Evolutionary conservation across 2,888 invertebrate species (phyloP), one percentile per base, ranked within the genome.

Genomic region (Hyppa rectilinea): DNA sequence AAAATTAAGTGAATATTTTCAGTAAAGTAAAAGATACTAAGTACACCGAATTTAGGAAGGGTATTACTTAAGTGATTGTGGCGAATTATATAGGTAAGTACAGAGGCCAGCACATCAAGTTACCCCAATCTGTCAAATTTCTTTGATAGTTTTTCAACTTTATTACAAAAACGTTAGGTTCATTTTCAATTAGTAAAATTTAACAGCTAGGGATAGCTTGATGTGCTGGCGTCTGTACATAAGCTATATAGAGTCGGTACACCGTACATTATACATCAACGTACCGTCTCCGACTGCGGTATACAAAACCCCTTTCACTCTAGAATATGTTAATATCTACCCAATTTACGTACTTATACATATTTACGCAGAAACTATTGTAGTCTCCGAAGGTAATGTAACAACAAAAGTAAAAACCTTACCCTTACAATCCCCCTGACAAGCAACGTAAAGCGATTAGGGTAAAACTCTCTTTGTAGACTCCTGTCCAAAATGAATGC

Each of bases 361-460:
- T 36, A 2, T 59, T 36, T 23, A 50, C 14, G 20, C 14, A 31
- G 50, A 64, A 52, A 71, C 43, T 65, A 31, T 52, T 43, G 17
- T 62, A 9, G 12, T 38, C 31, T 14, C 4, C 20, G 23, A 49
- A 29, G 23, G 47, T 23, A 52, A 12, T 49, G 43, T 55, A 40
- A 75, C 38, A 26, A 65, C 31, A 53, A 29, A 47, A 77, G 72
- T 70, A 45, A 50, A 71, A 72, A 55, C 34, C n/a, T 38, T 50
- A 71, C 49, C 50, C 43, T 31, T 58, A 40, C 45, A 26, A 31
- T 45, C 52, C 38, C 29, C 31, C 23, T 68, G 49, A 60, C 43
- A 55, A 63, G 34, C 43, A 49, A 56, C n/a, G 40, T 20, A 47
- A 59, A 77, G 70, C 56, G 43, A 61, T 75, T 62, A 77, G 69